Percentiles rank a stretch among this genome's conserved stretches.
Evolutionary conservation across 2,113 vertebrate genomes (phyloP).

Genomic region (Columbina picui): DNA sequence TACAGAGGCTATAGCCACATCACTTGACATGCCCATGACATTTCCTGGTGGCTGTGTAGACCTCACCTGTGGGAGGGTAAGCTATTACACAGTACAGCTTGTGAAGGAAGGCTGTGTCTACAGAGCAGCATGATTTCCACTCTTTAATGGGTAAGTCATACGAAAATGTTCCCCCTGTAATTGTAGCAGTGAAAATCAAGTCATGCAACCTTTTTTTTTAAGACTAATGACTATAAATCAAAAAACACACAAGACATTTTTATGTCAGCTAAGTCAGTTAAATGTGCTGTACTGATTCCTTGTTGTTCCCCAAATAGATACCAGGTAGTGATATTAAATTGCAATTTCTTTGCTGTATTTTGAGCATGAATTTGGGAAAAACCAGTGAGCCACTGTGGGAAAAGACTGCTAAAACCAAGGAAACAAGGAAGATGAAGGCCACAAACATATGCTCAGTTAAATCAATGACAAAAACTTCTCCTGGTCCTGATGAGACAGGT

Average conservation of each 20-base stretch:
- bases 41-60: neutral
- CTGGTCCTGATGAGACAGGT: neutral
- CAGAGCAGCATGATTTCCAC: neutral
- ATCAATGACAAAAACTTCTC: neutral
- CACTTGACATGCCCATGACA: neutral
- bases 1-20: neutral
- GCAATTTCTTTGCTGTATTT: neutral
- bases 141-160: neutral
- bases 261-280: neutral
- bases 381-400: accelerated
- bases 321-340: neutral
- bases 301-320: neutral
- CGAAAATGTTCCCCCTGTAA: neutral
- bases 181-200: neutral
- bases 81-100: neutral
- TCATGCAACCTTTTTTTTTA: neutral
- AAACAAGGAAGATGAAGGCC: neutral
- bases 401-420: neutral
- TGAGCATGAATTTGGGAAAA: neutral
- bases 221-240: neutral
- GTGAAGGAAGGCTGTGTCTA: neutral
- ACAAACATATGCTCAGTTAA: neutral
- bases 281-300: neutral
- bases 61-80: neutral
- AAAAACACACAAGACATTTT: neutral